Evolutionary conservation across 2,113 vertebrate genomes (phyloP).

Genomic region (Myrmecophaga tridactyla): DNA sequence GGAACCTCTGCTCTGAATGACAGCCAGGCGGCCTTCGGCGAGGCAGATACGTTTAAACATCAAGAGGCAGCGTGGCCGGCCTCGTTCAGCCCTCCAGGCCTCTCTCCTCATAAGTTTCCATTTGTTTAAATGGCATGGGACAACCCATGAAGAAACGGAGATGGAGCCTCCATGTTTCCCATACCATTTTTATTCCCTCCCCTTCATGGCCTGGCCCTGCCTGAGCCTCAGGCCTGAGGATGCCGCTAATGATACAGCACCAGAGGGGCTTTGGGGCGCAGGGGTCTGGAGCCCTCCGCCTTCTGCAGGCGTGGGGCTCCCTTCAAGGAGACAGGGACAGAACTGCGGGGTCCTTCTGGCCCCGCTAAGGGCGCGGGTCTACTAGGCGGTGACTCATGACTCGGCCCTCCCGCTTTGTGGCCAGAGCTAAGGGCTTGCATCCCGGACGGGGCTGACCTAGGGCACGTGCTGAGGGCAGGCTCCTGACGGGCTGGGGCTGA

Average conservation of each 20-base stretch:
- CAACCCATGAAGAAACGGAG: accelerated
- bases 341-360: accelerated
- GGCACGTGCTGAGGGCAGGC: accelerated
- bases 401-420: background rate
- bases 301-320: no score
- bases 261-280: background rate
- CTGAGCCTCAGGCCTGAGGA: background rate
- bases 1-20: no score
- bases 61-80: accelerated
- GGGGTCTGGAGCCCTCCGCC: accelerated
- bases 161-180: accelerated
- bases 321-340: background rate
- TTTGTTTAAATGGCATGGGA: no score
- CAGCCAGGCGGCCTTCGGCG: accelerated
- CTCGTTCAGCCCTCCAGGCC: accelerated
- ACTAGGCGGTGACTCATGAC: accelerated
- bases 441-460: accelerated
- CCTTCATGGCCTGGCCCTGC: background rate
- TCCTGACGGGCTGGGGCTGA: accelerated
- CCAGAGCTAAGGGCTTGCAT: accelerated
- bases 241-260: background rate
- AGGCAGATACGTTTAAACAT: no score
- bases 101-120: background rate
- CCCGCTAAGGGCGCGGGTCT: no score
- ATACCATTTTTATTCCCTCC: background rate